Percentiles rank a stretch among this genome's conserved stretches.
These are phyloP conservation scores for Ochlodes sylvanus DNA, from an alignment of 2,888 invertebrate species.

Conservation along the genomic window DNA sequence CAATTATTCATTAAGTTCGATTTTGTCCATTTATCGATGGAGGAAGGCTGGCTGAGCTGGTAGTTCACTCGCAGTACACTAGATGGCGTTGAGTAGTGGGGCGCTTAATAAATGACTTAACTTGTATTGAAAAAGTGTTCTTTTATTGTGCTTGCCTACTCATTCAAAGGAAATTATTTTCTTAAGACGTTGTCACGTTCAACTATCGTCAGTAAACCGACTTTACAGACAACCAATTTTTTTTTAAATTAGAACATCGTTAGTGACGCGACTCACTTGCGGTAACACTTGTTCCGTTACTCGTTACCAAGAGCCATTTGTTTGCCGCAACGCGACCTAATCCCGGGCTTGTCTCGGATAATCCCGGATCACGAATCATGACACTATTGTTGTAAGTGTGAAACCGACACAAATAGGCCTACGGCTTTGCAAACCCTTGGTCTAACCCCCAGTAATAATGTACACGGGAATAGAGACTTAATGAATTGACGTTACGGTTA, in stretches of 20 bases:
- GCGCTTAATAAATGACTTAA: no score
- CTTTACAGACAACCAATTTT: no score
- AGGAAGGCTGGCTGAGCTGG: no score
- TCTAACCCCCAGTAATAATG: conserved; percentile 32
- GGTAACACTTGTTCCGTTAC: conserved; percentile 50
- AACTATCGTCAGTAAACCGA: no score
- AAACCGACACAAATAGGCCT: conserved; percentile 85
- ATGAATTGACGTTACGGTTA: not conserved
- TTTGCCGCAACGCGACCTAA: conserved; percentile 82
- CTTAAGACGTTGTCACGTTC: no score
- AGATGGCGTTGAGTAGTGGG: no score
- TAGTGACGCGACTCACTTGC: conserved; percentile 57
- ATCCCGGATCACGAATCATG: conserved; percentile 85
- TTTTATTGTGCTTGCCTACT: no score
- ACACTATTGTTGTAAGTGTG: conserved; percentile 86
- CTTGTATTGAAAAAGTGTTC: no score
- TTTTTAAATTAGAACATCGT: conserved; percentile 71
- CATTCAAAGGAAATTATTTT: no score
- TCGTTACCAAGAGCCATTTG: conserved; percentile 73
- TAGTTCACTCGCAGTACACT: no score
- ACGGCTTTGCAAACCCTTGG: conserved; percentile 62
- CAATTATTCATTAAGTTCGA: no score
- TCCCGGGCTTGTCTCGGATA: conserved; percentile 77
- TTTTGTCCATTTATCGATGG: no score
- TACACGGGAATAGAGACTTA: conserved; percentile 44